Evolutionary conservation across 2,113 vertebrate species (phyloP), one percentile per base, ranked within the genome.

Genomic region (Syrrhaptes paradoxus): DNA sequence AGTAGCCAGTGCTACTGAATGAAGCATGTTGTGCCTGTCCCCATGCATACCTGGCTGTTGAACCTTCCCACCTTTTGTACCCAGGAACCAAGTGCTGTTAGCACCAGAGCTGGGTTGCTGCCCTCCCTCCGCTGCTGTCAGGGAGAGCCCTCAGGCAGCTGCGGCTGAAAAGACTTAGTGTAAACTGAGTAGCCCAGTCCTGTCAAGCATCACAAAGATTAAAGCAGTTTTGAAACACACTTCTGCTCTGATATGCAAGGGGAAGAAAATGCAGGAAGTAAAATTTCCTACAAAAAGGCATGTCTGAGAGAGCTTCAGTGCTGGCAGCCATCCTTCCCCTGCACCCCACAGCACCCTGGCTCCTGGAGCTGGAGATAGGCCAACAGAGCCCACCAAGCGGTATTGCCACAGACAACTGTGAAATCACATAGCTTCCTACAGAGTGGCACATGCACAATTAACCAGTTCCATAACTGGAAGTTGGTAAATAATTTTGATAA

Each of bases 81-180:
- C 21, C 21, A 3, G 1, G 17, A 74, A 55, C 10, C 1, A 1
- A 74, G 48, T 0, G 19, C 22, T 46, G 29, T 7, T 4, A 36
- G 15, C 28, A 46, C 6, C 2, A 0, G 1, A 5, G 10, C n/a
- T 24, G 32, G 29, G 29, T 17, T 76, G 21, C 8, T 4, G 5
- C 20, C 61, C 21, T 29, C 31, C 36, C 19, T 59, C n/a, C 2
- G 1, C 55, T 43, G 26, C 48, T 32, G 9, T 1, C 0, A 0
- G 10, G 22, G 7, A 81, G 6, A 62, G 24, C 10, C 13, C 58
- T n/a, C 13, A 24, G 25, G 32, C 57, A 73, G 29, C 65, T 26
- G 19, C 1, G 0, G 17, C n/a, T 70, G 26, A 38, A 45, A 62
- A 72, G 18, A 17, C 26, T n/a, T 75, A 13, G 41, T 65, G 63